These are phyloP conservation scores for Drymodes brunneopygia DNA, from an alignment of 2,113 vertebrate genomes.

Conservation along the genomic window DNA sequence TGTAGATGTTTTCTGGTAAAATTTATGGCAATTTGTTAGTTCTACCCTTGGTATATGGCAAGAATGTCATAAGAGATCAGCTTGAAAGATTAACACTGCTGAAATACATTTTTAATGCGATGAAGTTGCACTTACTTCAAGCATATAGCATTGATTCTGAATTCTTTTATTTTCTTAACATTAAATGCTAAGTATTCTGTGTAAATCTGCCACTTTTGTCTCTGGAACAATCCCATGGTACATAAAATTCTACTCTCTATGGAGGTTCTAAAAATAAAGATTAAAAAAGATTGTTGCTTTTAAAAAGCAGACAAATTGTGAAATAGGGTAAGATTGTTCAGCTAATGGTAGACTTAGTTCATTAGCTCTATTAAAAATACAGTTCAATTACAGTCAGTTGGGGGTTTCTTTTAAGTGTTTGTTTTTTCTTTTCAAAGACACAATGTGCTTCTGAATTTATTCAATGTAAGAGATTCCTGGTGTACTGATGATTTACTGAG, in stretches of 20 bases:
- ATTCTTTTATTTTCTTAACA: not conserved
- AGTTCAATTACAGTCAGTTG: not conserved
- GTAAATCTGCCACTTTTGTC: not conserved
- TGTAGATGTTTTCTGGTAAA: not conserved
- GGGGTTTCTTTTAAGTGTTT: not conserved
- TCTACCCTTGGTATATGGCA: not conserved
- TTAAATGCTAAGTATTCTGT: not conserved
- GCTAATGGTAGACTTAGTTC: not conserved
- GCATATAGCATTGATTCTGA: not conserved
- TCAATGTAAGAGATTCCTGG: not conserved
- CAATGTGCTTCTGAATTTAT: not conserved
- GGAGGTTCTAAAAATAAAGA: not conserved
- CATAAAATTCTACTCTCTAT: not conserved
- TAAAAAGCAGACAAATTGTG: not conserved
- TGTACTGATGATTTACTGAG: not conserved
- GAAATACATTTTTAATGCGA: not conserved
- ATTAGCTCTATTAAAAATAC: not conserved
- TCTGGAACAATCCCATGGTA: not conserved
- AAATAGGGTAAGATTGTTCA: not conserved
- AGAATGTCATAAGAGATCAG: not conserved
- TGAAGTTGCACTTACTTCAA: not conserved
- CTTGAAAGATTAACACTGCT: not conserved
- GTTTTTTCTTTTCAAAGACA: not conserved
- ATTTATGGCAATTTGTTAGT: not conserved
- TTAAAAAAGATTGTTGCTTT: not conserved